Percentiles rank a stretch among this genome's conserved stretches.
phyloP scores from a whole-genome alignment of 2,113 vertebrate genomes.

The Ophthalmolycus amberensis region DNA sequence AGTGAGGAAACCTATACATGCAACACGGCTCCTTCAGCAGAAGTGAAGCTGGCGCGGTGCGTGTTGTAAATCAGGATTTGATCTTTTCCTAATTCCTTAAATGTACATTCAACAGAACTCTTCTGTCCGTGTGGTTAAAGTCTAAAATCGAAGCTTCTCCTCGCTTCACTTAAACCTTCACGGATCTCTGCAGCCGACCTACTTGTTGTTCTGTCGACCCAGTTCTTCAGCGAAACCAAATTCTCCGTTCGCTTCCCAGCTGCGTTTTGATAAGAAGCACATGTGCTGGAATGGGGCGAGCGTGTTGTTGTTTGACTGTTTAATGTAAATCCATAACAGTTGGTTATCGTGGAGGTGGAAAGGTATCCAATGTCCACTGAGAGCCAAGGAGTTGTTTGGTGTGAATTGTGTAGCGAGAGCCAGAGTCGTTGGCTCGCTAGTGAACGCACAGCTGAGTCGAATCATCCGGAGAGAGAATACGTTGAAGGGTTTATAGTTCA shows the following conservation, averaged over 20 bases:
- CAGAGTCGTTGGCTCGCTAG: slow-evolving; percentile 1
- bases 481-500: slow-evolving; percentile 44
- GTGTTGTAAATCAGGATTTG: background rate
- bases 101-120: background rate
- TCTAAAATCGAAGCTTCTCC: background rate
- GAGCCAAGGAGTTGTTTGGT: slow-evolving; percentile 33
- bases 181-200: slow-evolving; percentile 14
- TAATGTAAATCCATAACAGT: slow-evolving; percentile 58
- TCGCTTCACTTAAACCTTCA: slow-evolving; percentile 4
- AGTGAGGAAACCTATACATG: background rate
- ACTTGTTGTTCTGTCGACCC: slow-evolving; percentile 39
- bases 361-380: slow-evolving; percentile 12
- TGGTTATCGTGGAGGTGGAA: slow-evolving; percentile 38
- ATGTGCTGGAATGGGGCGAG: slow-evolving; percentile 54
- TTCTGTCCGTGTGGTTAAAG: background rate
- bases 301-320: slow-evolving; percentile 50
- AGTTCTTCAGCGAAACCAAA: slow-evolving; percentile 54
- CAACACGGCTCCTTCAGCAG: background rate
- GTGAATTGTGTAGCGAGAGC: slow-evolving; percentile 20
- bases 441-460: slow-evolving; percentile 41
- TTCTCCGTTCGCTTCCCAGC: slow-evolving; percentile 53
- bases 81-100: background rate
- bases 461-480: slow-evolving; percentile 30
- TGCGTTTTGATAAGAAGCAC: slow-evolving; percentile 68
- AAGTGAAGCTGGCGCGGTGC: background rate